Evolutionary conservation across 1,140 invertebrate genomes (phyloP).

Genomic region (Portunus trituberculatus): DNA sequence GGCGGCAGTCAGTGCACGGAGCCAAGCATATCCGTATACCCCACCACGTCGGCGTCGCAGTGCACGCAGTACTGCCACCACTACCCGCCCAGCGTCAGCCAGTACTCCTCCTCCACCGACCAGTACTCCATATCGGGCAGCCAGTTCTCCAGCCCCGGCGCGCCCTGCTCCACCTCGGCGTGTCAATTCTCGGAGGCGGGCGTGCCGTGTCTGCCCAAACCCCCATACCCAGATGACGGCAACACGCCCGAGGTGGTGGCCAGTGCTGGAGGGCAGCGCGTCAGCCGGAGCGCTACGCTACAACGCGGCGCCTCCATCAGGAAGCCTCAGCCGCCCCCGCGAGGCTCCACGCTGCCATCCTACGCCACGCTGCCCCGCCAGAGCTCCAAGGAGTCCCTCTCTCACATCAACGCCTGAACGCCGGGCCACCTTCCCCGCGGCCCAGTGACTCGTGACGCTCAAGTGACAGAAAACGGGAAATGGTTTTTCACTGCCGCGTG

Average conservation of each 20-base stretch:
- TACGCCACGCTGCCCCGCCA: slow-evolving; percentile 75
- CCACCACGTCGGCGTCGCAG: slow-evolving; percentile 52
- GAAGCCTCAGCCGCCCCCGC: slow-evolving; percentile 74
- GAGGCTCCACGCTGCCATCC: slow-evolving; percentile 69
- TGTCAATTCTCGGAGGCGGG: slow-evolving; percentile 62
- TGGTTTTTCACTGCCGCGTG: not conserved
- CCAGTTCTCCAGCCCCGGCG: slow-evolving; percentile 73
- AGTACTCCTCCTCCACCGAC: slow-evolving; percentile 72
- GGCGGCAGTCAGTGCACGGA: slow-evolving; percentile 5
- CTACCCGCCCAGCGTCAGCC: slow-evolving; percentile 64
- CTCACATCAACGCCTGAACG: slow-evolving; percentile 75
- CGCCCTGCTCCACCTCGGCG: slow-evolving; percentile 47
- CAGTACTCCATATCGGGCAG: slow-evolving; percentile 75
- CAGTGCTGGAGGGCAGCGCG: not conserved
- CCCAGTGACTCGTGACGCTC: slow-evolving; percentile 34
- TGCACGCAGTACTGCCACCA: slow-evolving; percentile 66
- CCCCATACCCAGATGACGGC: slow-evolving; percentile 50
- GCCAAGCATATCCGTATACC: slow-evolving; percentile 44
- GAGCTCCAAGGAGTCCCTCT: slow-evolving; percentile 73
- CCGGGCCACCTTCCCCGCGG: not conserved
- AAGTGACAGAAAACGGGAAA: slow-evolving; percentile 60
- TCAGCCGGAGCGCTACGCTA: slow-evolving; percentile 60
- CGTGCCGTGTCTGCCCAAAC: slow-evolving; percentile 25
- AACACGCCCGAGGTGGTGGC: slow-evolving; percentile 32
- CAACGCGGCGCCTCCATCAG: slow-evolving; percentile 62